Percentiles rank a stretch among this genome's conserved stretches.
phyloP scores from a whole-genome alignment of 2,888 invertebrate species.

The Desoria tigrina region DNA sequence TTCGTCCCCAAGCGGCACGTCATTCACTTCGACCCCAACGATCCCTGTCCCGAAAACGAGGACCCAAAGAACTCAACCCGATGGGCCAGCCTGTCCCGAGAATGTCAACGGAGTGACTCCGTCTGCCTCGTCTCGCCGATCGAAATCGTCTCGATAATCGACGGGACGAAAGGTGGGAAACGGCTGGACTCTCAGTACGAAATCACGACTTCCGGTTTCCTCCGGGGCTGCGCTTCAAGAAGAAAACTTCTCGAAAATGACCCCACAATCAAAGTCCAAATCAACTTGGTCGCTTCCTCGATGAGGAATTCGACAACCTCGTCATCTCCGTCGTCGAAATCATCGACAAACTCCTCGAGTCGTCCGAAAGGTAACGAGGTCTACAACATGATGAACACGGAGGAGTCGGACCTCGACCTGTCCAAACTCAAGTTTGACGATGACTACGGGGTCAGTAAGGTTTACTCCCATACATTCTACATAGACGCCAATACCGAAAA shows the following conservation, averaged over 20 bases:
- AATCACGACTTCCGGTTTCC: conserved; percentile 42
- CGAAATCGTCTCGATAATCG: conserved; percentile 43
- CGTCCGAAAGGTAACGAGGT: no score
- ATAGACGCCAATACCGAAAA: conserved; percentile 49
- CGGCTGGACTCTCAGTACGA: conserved; percentile 29
- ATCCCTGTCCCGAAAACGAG: conserved; percentile 44
- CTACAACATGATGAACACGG: conserved; percentile 3
- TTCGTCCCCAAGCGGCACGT: conserved; percentile 49
- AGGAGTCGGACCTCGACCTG: neutral
- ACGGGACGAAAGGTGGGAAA: conserved; percentile 40
- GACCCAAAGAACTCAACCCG: conserved; percentile 32
- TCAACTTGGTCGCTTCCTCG: conserved; percentile 14
- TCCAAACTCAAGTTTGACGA: conserved; percentile 28
- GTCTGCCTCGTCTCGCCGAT: conserved; percentile 50
- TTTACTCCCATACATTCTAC: conserved; percentile 50
- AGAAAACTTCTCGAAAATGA: conserved; percentile 42
- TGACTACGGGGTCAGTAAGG: conserved; percentile 37
- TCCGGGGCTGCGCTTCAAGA: conserved; percentile 50
- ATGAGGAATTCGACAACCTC: neutral
- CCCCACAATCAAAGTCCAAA: conserved; percentile 45
- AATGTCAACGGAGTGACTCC: conserved; percentile 38
- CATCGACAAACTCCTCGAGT: no score
- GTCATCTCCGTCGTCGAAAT: neutral
- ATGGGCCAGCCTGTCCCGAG: conserved; percentile 34
- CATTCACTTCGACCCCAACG: conserved; percentile 48